These are phyloP conservation scores for Rhinoptilus africanus DNA, from an alignment of 2,113 vertebrate genomes.

Conservation along the genomic window DNA sequence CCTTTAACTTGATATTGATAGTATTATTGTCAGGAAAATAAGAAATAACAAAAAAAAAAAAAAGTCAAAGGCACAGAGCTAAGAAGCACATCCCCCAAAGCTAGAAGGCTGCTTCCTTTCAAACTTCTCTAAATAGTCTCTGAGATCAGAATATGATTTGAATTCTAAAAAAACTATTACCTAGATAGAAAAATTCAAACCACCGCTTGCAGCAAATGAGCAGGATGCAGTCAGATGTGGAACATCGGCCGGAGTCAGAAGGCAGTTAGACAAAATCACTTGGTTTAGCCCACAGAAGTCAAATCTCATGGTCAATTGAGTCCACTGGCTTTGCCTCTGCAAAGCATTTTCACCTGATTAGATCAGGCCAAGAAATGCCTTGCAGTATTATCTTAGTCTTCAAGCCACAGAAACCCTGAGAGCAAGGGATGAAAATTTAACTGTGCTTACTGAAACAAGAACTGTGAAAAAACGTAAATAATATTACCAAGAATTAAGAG, in stretches of 20 bases:
- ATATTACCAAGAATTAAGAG: not conserved
- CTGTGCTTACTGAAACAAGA: not conserved
- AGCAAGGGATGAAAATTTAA: not conserved
- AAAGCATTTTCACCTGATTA: not conserved
- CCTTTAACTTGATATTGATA: constrained; percentile 37
- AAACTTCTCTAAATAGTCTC: not conserved
- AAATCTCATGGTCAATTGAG: not conserved
- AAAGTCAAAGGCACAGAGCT: not conserved
- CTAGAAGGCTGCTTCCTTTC: not conserved
- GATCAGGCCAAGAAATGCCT: not conserved
- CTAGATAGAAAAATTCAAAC: not conserved
- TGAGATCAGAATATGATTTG: not conserved
- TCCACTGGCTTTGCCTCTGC: not conserved
- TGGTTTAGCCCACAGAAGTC: not conserved
- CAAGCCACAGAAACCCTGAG: not conserved
- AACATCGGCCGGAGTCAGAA: not conserved
- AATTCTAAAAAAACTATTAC: not conserved
- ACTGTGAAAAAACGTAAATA: not conserved
- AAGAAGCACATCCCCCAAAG: not conserved
- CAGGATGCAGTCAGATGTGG: not conserved
- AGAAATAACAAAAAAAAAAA: not conserved
- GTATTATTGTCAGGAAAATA: constrained; percentile 14
- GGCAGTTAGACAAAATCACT: not conserved
- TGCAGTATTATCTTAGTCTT: not conserved
- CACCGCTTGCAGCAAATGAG: not conserved